Evolutionary conservation across 2,113 vertebrate species (phyloP), one percentile per base, ranked within the genome.

Genomic region (Polyodon spathula): DNA sequence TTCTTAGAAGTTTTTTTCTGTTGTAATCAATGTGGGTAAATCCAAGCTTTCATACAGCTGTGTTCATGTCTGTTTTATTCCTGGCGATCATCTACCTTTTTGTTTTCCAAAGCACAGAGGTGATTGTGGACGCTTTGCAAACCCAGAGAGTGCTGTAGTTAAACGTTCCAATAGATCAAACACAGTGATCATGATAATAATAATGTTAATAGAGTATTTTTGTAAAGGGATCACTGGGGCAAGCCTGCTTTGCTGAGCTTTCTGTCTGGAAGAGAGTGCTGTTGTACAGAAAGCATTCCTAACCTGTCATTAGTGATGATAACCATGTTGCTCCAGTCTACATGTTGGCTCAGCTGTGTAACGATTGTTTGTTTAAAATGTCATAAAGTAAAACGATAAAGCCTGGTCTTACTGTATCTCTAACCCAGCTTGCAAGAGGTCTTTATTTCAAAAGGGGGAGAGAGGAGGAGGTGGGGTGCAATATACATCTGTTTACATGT

Each of bases 161-260:
- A 65, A 73, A 76, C 71, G 72, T 81, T 73, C 68, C 62, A 73
- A 65, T 69, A 27, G 77, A 72, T 71, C 75, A 54, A 81, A 80
- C 71, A 66, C 62, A 63, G 71, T 76, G 54, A 81, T 78, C 71
- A 66, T 62, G 12, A 44, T 44, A 12, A 44, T 44, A 71, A 64
- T 68, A 70, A 74, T 78, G 78, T 76, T 76, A 82, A 78, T 80
- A 78, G 85, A 83, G 68, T 76, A 58, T 51, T 63, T 64, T 64
- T 59, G 43, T 52, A 58, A 57, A 38, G 37, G 40, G 15, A 57
- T 38, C 11, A 8, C 11, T n/a, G 40, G 43, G 37, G 9, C 55
- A 37, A 14, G 10, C 4, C 2, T 54, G 6, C 40, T 54, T 37
- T 43, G 9, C 42, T 61, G 8, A 56, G 1, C 54, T 14, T 58